Base-by-base conservation (phyloP, 2,113 vertebrate genomes). In the Merops nubicus region DNA sequence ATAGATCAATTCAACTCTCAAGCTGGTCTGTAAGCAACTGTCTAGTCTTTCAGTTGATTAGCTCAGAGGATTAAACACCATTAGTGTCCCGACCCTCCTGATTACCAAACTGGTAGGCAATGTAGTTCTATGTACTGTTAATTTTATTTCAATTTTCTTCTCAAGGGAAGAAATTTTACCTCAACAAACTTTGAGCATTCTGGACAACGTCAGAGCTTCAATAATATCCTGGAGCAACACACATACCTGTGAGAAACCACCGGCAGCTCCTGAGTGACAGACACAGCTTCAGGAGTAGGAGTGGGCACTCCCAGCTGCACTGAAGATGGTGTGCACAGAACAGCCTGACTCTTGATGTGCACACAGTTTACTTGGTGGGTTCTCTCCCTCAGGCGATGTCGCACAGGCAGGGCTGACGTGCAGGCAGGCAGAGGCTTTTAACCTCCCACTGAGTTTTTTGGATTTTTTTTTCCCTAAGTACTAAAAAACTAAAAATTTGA, bases 201-300 rank as follows among this genome's bases (percentile, higher is more conserved):
- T 69, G 93, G 72, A 96, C 96, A 97, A 96, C 8, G 22, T 85
- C 29, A 91, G 63, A 96, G 91, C 45, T 85, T 45, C 93, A 67
- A 8, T 14, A 73, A 75, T 17, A 21, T 16, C 69, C 48, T 25
- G 45, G 29, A 89, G 75, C 57, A 92, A 91, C 38, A 78, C 3
- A 53, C 89, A 83, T 72, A 79, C 7, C 29, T 19, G 6, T 0
- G 0, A 97, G 87, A 90, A 88, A 42, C n/a, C 40, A 67, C 62
- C 65, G 59, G 48, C 48, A 73, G 36, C 40, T 72, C 12, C 9
- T 12, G 28, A 74, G 65, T 31, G 36, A 84, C 26, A 83, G 43
- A 72, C 0, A 1, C 25, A 57, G 38, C 50, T 74, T 86, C 47
- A 72, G 47, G 57, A 83, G 18, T 12, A 48, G 0, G 15, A 4